Percentiles rank a stretch among this genome's conserved stretches.
phyloP scores from a whole-genome alignment of 2,797 vertebrate species.

The Halcyon badia region DNA sequence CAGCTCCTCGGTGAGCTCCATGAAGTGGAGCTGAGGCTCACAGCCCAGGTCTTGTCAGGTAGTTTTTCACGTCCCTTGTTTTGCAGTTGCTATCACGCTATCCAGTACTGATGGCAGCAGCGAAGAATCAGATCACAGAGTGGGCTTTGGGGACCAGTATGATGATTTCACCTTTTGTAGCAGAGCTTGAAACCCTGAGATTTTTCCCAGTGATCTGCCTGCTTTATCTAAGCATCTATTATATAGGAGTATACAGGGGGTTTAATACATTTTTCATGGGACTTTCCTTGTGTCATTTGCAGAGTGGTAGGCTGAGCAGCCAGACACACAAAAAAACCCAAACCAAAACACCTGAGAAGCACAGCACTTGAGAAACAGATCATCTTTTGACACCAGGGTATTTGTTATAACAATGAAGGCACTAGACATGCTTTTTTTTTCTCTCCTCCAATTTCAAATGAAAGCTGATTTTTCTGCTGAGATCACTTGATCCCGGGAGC shows the following conservation, averaged over 20 bases:
- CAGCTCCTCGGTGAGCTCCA: accelerated
- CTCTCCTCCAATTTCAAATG: neutral
- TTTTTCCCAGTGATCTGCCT: neutral
- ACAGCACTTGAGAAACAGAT: neutral
- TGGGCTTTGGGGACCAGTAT: neutral
- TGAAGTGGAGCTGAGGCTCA: neutral
- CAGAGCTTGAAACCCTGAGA: neutral
- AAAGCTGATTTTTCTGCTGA: neutral
- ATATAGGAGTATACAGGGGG: neutral
- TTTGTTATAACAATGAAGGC: neutral
- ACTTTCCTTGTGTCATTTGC: neutral
- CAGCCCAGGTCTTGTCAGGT: neutral
- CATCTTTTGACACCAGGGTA: neutral
- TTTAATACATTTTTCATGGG: neutral
- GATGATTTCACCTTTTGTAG: neutral
- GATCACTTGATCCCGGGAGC: neutral
- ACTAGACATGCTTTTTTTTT: neutral
- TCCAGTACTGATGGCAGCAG: neutral
- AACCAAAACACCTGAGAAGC: neutral
- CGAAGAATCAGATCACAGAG: neutral
- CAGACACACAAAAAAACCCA: neutral
- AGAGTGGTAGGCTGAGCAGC: neutral
- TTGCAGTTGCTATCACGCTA: neutral
- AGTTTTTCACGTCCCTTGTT: neutral
- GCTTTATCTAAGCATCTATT: neutral